Evolutionary conservation across 2,113 vertebrate genomes (phyloP).

Genomic region (Nestor notabilis): DNA sequence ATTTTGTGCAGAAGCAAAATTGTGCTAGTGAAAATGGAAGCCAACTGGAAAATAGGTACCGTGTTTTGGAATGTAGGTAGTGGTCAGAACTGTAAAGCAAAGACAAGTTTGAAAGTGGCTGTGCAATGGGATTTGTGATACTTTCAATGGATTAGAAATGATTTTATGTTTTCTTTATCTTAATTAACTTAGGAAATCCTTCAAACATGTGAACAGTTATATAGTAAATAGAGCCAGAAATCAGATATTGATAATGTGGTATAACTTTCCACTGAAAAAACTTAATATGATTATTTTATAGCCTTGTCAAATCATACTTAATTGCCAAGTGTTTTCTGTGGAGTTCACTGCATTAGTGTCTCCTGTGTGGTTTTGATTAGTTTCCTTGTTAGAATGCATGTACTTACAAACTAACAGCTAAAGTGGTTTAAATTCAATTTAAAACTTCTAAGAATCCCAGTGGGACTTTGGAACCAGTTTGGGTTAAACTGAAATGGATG

Average conservation of each 20-base stretch:
- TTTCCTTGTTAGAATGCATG: background rate
- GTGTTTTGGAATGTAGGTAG: background rate
- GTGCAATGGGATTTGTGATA: background rate
- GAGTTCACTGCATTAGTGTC: background rate
- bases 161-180: background rate
- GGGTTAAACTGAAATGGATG: background rate
- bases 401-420: background rate
- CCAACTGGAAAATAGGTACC: background rate
- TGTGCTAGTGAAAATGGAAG: background rate
- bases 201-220: background rate
- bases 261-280: background rate
- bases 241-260: background rate
- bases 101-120: background rate
- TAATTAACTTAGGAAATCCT: background rate
- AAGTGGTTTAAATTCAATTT: background rate
- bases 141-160: background rate
- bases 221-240: background rate
- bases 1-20: background rate
- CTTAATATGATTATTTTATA: background rate
- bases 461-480: background rate
- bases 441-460: background rate
- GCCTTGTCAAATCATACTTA: background rate
- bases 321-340: background rate
- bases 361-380: background rate
- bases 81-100: background rate